Evolutionary conservation across 2,113 vertebrate genomes (phyloP).

Genomic region (Nothocercus julius): DNA sequence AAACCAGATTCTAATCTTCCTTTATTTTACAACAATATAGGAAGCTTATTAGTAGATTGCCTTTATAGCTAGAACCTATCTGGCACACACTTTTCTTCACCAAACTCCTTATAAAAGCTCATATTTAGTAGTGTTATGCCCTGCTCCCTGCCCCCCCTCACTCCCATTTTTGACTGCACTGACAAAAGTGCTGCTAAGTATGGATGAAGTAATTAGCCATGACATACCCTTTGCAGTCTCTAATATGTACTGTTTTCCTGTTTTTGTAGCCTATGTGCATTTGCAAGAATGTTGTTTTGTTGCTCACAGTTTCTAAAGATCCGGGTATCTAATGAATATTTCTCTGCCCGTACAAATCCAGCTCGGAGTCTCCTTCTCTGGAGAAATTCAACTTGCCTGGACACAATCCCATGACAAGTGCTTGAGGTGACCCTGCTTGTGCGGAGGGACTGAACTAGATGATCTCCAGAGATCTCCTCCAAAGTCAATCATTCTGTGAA

Average conservation of each 20-base stretch:
- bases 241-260: background rate
- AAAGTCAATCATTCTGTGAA: too few relatives aligned
- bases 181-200: background rate
- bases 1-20: background rate
- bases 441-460: too few relatives aligned
- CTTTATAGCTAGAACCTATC: background rate
- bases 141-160: background rate
- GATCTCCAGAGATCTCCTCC: too few relatives aligned
- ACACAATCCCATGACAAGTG: too few relatives aligned
- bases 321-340: background rate
- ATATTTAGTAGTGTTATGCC: background rate
- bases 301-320: background rate
- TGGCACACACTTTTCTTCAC: background rate
- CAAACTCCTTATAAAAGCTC: background rate
- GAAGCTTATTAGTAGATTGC: background rate
- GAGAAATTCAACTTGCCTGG: too few relatives aligned
- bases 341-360: background rate
- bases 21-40: background rate
- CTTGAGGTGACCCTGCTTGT: too few relatives aligned
- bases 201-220: background rate
- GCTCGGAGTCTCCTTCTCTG: background rate
- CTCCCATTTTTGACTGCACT: background rate
- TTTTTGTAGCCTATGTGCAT: background rate
- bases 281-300: background rate
- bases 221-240: background rate